Conservation (phyloP, 2,888 invertebrate genomes). For the Heterodera filipjevi region DNA sequence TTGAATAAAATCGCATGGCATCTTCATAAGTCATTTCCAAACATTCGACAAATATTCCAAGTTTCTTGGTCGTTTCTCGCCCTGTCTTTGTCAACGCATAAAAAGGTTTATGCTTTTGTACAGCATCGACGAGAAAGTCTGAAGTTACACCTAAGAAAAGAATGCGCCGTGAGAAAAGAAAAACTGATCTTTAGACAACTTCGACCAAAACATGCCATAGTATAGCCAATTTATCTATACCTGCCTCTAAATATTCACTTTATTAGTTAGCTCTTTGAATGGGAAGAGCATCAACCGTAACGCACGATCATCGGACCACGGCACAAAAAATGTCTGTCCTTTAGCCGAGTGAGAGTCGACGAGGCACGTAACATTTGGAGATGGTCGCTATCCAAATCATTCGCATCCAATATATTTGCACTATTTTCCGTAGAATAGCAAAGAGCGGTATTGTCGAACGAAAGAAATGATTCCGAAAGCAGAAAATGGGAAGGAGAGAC, state of each 20-base stretch:
- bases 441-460: neutral
- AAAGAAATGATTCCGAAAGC: neutral
- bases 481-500: neutral
- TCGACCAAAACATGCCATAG: too few species aligned
- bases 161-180: neutral
- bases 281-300: conserved; percentile 18
- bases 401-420: neutral
- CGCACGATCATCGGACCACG: conserved; percentile 24
- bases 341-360: neutral
- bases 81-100: conserved; percentile 44
- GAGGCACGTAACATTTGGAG: neutral
- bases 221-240: too few species aligned
- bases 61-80: conserved; percentile 40
- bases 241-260: neutral
- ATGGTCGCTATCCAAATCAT: neutral
- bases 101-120: conserved; percentile 45
- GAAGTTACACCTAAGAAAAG: conserved; percentile 42
- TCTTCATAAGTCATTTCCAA: conserved; percentile 51
- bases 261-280: conserved; percentile 22
- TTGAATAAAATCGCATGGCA: conserved; percentile 48
- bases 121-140: conserved; percentile 51
- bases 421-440: neutral
- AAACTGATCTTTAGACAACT: too few species aligned
- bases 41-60: conserved; percentile 46
- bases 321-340: conserved; percentile 25